Evolutionary conservation across 2,113 vertebrate species (phyloP).

Genomic region (Dolichallabes microphthalmus): DNA sequence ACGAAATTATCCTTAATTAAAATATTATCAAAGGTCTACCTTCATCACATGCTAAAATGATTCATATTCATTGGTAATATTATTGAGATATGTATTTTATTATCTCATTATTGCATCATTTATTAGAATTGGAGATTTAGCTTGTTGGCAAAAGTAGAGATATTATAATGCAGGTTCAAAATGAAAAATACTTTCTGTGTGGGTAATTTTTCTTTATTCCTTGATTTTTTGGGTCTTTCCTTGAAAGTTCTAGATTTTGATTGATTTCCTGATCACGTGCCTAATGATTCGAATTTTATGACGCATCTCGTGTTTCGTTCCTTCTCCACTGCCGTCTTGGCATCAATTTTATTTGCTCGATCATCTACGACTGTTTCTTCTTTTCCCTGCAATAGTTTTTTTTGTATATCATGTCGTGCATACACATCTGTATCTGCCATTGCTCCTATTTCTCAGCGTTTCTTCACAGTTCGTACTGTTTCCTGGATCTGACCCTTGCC

Average conservation of each 20-base stretch:
- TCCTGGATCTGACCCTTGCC: neutral
- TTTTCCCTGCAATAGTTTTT: neutral
- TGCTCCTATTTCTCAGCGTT: neutral
- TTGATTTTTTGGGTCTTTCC: neutral
- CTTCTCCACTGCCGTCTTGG: neutral
- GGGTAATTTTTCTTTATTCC: neutral
- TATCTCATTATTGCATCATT: neutral
- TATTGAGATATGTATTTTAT: neutral
- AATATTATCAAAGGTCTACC: too few species aligned
- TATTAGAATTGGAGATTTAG: neutral
- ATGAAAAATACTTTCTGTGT: too few species aligned
- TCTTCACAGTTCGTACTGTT: neutral
- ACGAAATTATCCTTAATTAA: neutral
- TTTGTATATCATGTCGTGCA: neutral
- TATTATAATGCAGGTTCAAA: too few species aligned
- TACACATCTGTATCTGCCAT: neutral
- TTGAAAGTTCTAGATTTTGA: neutral
- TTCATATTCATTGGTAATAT: neutral
- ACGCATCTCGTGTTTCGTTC: neutral
- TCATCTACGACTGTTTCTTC: too few species aligned
- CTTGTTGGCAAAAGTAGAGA: neutral
- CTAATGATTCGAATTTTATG: neutral
- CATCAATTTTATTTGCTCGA: too few species aligned
- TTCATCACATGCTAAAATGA: neutral
- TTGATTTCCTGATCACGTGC: neutral